Base-by-base conservation (phyloP, 92 coral and sea anemone genomes). In the Palythoa heliodiscus region DNA sequence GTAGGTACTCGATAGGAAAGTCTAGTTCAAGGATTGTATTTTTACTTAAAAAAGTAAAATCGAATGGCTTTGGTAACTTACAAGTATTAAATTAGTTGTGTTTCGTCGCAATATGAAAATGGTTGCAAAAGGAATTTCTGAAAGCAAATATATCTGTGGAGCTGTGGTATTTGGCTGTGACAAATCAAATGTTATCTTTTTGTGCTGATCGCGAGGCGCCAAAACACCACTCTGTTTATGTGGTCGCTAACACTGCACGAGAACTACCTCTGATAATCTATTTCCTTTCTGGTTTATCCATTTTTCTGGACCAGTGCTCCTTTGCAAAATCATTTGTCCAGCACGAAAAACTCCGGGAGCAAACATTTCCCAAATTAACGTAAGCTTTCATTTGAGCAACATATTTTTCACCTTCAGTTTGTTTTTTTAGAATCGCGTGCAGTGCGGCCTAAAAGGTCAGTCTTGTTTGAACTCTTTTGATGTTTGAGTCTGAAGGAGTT, bases 261-360 rank as follows among this genome's bases (percentile, higher is more conserved):
- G 14, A 39, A 57, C 60, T 61, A 66, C 52, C 61, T 47, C 66
- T 43, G 35, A 14, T 23, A 47, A 64, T 80, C 74, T 66, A 80
- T 66, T 66, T 80, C 84, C 84, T 66, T 80, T 80, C 63, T 67
- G 84, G 84, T 80, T 52, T 60, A 5, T 20, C 24, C 25, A 23
- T 23, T 80, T 64, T 64, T 80, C 73, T 39, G 84, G 84, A 11
- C 74, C 52, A 35, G 58, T 40, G 63, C 57, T 35, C 23, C 14
- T 14, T 23, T 66, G 68, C 9, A 13, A 8, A 38, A 40, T n/a
- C 1, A 37, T 60, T 20, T 23, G 17, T 48, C 22, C 9, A 2
- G 84, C 43, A 23, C 52, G 20, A 58, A 20, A 48, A 80, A 40
- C 48, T 12, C 12, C 23, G 23, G 23, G 35, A 64, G 25, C 84